Evolutionary conservation across 2,113 vertebrate species (phyloP), one percentile per base, ranked within the genome.

Genomic region (Odobenus rosmarus): DNA sequence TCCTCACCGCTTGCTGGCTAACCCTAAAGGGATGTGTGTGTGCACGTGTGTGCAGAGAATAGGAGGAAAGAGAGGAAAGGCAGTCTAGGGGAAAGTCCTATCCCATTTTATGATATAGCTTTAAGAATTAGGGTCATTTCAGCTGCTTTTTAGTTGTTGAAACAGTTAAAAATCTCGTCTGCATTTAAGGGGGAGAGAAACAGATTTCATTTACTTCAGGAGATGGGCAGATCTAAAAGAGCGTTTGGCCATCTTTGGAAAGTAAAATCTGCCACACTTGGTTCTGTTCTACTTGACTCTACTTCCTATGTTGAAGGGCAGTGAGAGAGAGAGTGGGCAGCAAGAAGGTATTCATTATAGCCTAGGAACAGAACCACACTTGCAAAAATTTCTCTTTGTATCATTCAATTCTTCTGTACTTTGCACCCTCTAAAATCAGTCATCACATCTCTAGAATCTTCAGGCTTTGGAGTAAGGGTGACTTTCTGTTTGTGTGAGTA

Each of bases 31-130:
- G 7, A 7, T 10, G 74, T 49, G 42, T 1, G 16, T 16, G 4
- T 46, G 12, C 51, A 11, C 16, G 18, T 19, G 28, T 19, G 1
- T 12, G 4, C 0, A 9, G 19, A 1, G 7, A 23, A 15, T 62
- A 72, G 21, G 21, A n/a, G 24, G 24, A 5, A 28, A 57, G 15
- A 51, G 39, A 28, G 21, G 9, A 62, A 49, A 49, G 6, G n/a
- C 28, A 19, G 5, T 42, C 51, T 51, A 77, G 36, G 39, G 24
- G 59, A 33, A 92, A 33, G 12, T 81, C 61, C n/a, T 85, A 19
- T 64, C 51, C 31, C 8, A 28, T 64, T 83, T 83, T 64, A 77
- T 33, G 14, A 36, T 59, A 42, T 49, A 46, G 33, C 4, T 39
- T 79, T 94, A 33, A 21, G 81, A 89, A 5, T 11, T 8, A 62